These are phyloP conservation scores for Melanotaenia pygmaea DNA, from an alignment of 2,797 vertebrate species.

Conservation along the genomic window DNA sequence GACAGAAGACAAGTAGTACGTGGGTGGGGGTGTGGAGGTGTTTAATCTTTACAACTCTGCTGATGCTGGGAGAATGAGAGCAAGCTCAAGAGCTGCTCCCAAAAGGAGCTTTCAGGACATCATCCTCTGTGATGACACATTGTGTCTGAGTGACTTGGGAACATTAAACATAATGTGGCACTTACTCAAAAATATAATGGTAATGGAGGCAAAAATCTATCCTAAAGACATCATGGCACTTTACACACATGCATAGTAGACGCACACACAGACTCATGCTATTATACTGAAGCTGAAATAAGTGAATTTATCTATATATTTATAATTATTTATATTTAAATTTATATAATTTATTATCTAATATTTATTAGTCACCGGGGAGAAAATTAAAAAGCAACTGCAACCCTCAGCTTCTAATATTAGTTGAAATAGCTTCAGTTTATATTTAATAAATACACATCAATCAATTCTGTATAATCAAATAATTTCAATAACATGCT, in stretches of 20 bases:
- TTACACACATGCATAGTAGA: not conserved
- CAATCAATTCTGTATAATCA: not conserved
- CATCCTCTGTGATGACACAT: slow-evolving; percentile 55
- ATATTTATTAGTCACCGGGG: no score
- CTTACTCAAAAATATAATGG: not conserved
- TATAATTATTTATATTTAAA: no score
- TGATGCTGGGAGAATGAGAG: slow-evolving; percentile 54
- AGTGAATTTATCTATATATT: no score
- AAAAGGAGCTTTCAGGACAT: slow-evolving; percentile 64
- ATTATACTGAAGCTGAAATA: not conserved
- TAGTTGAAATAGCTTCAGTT: not conserved
- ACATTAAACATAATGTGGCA: slow-evolving; percentile 11
- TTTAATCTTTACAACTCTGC: slow-evolving; percentile 60
- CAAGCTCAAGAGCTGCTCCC: slow-evolving; percentile 49
- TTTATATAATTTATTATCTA: no score
- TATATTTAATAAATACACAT: not conserved
- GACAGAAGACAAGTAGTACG: not conserved
- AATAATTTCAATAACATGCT: not conserved
- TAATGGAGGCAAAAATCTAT: no score
- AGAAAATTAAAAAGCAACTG: no score
- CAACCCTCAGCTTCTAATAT: not conserved
- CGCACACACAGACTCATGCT: not conserved
- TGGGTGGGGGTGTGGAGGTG: not conserved
- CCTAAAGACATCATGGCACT: not conserved
- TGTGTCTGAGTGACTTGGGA: slow-evolving; percentile 22